Base-by-base conservation (phyloP, 2,113 vertebrate species). In the Chelonoidis abingdonii region DNA sequence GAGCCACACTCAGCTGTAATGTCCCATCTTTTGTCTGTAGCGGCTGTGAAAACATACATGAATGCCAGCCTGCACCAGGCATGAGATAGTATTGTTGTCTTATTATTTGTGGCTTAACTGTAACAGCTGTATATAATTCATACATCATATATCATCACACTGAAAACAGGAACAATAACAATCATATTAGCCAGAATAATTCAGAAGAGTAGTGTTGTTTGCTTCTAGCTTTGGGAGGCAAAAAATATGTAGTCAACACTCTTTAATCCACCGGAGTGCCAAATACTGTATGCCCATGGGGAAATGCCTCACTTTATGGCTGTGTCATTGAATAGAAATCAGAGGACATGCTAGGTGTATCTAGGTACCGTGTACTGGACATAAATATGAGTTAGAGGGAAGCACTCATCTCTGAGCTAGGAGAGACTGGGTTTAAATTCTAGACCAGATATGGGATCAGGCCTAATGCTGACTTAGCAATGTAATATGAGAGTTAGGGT, bases 21-120 rank as follows among this genome's bases (percentile, higher is more conserved):
- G 93, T 59, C 80, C 38, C 95, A 12, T 88, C 89, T 96, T 97
- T 97, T 95, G 79, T 95, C 69, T 92, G 52, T 94, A 94, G 89
- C 88, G 91, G 80, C 62, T 83, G 41, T 93, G 92, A 97, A 87
- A 89, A 94, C 80, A 95, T 56, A 88, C 69, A 95, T 81, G 95
- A 97, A 94, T 83, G 49, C 87, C 65, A 84, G 72, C 31, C 50
- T 93, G 47, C 19, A 0, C 59, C 88, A 83, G 94, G 94, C 79
- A 69, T 57, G 56, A n/a, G 83, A 83, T 86, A 47, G 41, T 93
- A 88, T 88, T 94, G 81, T 80, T 86, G 88, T 90, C 94, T 97
- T 78, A 35, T 87, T 97, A 91, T 97, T 95, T 96, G 89, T 8
- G 1, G 79, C 80, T 93, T 92, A 89, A 91, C 59, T 25, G 93